Base-by-base conservation (phyloP, 2,113 vertebrate genomes). In the Hippolais icterina region DNA sequence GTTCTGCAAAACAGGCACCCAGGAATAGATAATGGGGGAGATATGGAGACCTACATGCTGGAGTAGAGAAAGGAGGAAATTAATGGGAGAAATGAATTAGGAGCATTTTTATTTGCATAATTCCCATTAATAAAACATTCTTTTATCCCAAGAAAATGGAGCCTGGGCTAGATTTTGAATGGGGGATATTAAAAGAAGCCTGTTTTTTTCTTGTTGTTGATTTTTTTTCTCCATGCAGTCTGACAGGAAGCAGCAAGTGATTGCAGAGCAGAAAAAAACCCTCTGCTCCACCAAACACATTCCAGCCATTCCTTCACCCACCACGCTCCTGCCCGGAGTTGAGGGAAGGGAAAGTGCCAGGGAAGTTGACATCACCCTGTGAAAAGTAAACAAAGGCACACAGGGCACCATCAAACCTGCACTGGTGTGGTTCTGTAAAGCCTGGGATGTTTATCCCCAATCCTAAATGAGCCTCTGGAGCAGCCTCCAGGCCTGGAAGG, bases 231-330 rank as follows among this genome's bases (percentile, higher is more conserved):
- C 46, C 44, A 42, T 76, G 46, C 63, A 75, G 13, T 90, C 72
- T 93, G 72, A 74, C 44, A 89, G 94, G 92, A 94, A 97, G 64
- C 6, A 4, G 68, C 89, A 82, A 96, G 70, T 33, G 94, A 85
- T 63, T 63, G 88, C 90, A 74, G 87, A 88, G 95, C 80, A 93
- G 68, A 66, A 77, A 93, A 65, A 57, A 35, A n/a, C 5, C 9
- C 86, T 63, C 37, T 52, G 88, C 94, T 91, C 35, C 77, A 75
- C 44, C 87, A 61, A 77, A 65, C 71, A 87, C 96, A 96, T 97
- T 97, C 95, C 96, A 95, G 33, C 88, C 94, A 91, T 97, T 96
- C 93, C 88, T 96, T 92, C 96, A 83, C 91, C 94, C 95, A 87
- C 94, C 66, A 4, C 6, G 49, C 83, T 92, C 57, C 74, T 87